phyloP scores from a whole-genome alignment of 1,140 invertebrate species.

The Vollenhovia emeryi region DNA sequence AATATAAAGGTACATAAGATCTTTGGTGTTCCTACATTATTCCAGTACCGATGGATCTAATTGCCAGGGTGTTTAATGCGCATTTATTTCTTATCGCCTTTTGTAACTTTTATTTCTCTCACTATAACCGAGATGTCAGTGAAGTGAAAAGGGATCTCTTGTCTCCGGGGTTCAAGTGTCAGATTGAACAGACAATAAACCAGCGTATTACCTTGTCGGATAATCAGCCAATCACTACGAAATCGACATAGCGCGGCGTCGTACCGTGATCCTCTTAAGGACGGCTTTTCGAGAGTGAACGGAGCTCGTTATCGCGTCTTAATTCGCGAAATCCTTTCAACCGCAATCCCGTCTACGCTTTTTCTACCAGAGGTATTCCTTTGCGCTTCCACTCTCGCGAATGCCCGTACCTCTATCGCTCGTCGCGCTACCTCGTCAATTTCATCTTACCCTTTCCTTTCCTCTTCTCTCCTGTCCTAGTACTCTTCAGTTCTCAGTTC shows the following conservation, averaged over 20 bases:
- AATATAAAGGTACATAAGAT: constrained; percentile 13
- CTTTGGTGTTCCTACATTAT: neutral
- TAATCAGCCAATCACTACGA: constrained; percentile 77
- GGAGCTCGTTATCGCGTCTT: constrained; percentile 80
- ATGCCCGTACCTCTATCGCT: constrained; percentile 1
- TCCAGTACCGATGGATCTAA: constrained; percentile 55
- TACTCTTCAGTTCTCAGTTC: constrained; percentile 1
- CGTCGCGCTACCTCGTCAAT: constrained; percentile 19
- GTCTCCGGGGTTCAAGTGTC: constrained; percentile 66
- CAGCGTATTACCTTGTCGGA: constrained; percentile 71
- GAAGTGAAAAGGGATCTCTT: constrained; percentile 69
- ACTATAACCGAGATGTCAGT: constrained; percentile 57
- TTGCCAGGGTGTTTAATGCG: constrained; percentile 55
- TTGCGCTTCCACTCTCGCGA: constrained; percentile 18
- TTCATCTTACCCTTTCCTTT: constrained; percentile 33
- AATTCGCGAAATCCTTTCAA: constrained; percentile 80
- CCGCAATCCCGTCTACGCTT: constrained; percentile 68
- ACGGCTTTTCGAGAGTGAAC: constrained; percentile 71
- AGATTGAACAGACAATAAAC: constrained; percentile 74
- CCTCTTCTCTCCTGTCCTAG: neutral
- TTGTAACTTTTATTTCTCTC: constrained; percentile 64
- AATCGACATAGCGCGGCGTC: constrained; percentile 59
- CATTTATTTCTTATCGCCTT: constrained; percentile 49
- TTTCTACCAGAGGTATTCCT: constrained; percentile 70
- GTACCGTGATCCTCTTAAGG: constrained; percentile 72